Conservation (phyloP, 2,888 invertebrate species). For the Ceramica pisi region DNA sequence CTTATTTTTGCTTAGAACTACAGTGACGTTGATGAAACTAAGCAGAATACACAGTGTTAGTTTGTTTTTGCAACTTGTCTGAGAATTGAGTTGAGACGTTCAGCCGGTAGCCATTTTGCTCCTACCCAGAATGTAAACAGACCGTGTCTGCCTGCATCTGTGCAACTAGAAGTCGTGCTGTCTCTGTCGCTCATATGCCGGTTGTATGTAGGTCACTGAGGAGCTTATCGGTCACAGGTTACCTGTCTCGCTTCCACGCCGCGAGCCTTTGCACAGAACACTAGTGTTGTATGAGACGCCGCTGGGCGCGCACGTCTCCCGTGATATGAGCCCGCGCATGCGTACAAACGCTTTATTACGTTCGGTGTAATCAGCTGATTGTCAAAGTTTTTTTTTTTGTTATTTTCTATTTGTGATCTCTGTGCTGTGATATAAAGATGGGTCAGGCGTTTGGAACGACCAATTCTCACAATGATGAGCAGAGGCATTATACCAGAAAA, state of each 20-base stretch:
- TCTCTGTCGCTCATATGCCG: conserved; percentile 54
- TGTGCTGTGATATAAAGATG: conserved; percentile 84
- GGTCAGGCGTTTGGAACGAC: conserved; percentile 89
- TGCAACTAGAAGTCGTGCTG: conserved; percentile 51
- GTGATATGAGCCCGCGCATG: conserved; percentile 80
- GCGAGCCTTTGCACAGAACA: conserved; percentile 47
- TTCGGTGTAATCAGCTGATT: conserved; percentile 80
- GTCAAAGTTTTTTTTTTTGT: conserved; percentile 69
- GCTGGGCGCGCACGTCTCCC: conserved; percentile 72
- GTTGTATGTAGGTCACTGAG: conserved; percentile 65
- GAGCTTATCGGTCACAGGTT: conserved; percentile 68
- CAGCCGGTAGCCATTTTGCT: conserved; percentile 65
- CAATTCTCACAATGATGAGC: conserved; percentile 85
- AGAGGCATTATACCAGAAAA: conserved; percentile 85
- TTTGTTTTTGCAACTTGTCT: conserved; percentile 63
- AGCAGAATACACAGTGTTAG: conserved; percentile 40
- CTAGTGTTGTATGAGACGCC: conserved; percentile 73
- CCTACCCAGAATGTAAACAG: conserved; percentile 73
- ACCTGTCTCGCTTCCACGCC: conserved; percentile 68
- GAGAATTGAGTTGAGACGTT: conserved; percentile 65
- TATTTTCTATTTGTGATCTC: conserved; percentile 73
- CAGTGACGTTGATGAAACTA: conserved; percentile 34
- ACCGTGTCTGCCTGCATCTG: conserved; percentile 71
- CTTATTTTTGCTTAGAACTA: conserved; percentile 12
- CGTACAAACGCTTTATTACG: conserved; percentile 71